These are phyloP conservation scores for Daboia siamensis DNA, from an alignment of 2,113 vertebrate genomes.

Conservation along the genomic window DNA sequence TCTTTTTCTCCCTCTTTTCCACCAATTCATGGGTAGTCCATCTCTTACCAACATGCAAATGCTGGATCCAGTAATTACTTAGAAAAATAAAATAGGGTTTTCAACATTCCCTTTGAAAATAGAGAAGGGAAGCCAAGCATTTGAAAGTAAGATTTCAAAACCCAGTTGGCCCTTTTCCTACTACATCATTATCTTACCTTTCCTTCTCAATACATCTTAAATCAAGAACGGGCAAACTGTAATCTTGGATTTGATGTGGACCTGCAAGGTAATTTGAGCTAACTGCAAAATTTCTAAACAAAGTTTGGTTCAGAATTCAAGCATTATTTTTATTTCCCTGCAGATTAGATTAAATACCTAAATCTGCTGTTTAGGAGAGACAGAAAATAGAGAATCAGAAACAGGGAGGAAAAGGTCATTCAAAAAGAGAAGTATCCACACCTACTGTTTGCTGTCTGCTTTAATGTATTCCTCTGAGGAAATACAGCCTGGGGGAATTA, in stretches of 20 bases:
- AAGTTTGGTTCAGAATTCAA: background rate
- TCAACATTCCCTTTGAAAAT: background rate
- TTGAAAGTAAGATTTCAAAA: background rate
- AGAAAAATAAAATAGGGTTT: background rate
- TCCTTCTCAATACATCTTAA: background rate
- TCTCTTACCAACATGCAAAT: background rate
- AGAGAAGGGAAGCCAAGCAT: background rate
- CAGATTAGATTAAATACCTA: background rate
- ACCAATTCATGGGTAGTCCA: conserved; percentile 18
- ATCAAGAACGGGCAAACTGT: background rate
- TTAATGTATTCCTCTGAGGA: background rate
- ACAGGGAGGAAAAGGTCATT: background rate
- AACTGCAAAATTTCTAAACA: background rate
- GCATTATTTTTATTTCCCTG: background rate
- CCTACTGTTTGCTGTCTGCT: background rate
- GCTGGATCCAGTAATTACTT: background rate
- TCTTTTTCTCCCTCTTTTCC: background rate
- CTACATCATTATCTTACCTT: background rate
- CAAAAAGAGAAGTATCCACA: background rate
- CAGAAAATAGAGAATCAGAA: background rate
- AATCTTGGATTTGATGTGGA: background rate
- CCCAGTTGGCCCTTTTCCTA: background rate
- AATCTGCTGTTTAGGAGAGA: background rate
- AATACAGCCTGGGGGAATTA: background rate
- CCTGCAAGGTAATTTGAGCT: background rate